Base-by-base conservation (phyloP, 2,797 vertebrate genomes). In the Dipus sagitta region DNA sequence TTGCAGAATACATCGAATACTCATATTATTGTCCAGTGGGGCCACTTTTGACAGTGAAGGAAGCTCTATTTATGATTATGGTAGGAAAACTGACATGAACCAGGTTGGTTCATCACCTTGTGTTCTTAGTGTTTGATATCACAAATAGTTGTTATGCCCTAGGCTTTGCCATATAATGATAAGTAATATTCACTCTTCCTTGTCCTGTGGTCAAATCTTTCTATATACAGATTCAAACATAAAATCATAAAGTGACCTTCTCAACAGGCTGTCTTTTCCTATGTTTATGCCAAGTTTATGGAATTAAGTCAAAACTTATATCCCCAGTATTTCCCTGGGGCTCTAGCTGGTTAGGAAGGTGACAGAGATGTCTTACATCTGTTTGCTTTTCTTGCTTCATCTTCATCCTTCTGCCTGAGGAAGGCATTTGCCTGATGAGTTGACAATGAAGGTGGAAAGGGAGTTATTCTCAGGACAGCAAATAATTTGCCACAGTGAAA, bases 401-500 rank as follows among this genome's bases (percentile, higher is more conserved):
- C 34, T 12, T 92, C 24, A 9, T 14, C 11, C 88, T 20, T 4
- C 8, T 28, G 7, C 65, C 2, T 2, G 23, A 90, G 17, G 67
- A 76, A 65, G 85, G 60, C 3, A 3, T 88, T 68, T 85, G 30
- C 71, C 77, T 75, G 54, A 32, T 88, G 65, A 28, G 52, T 21
- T 68, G 70, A 78, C 60, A 64, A 47, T 28, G 58, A 94, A 94
- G 71, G 81, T 64, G 32, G 85, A 79, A 47, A 93, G 76, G 68
- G 79, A 79, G 2, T 34, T 65, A 60, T 88, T 90, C 24, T 86
- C 68, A 24, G 67, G 52, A 77, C 62, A 86, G 54, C 60, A 80
- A 91, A 91, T 88, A 76, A 79, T 79, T 81, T 96, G 38, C 75
- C 12, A 14, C 21, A 42, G 54, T 81, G 78, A 91, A 70, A 94